phyloP scores from a whole-genome alignment of 2,797 vertebrate species.

The Alfaro cultratus region DNA sequence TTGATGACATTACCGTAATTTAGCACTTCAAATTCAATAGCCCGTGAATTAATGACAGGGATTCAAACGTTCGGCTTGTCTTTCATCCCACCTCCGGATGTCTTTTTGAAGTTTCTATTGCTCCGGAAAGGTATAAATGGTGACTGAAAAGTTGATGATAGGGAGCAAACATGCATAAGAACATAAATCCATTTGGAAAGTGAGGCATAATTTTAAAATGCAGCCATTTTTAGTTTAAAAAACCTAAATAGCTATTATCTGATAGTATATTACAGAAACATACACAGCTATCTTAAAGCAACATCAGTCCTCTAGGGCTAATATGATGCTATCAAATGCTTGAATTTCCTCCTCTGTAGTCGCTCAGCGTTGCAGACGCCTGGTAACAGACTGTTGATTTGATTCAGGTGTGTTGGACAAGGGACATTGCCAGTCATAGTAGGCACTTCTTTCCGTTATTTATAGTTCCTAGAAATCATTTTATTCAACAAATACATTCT shows the following conservation, averaged over 20 bases:
- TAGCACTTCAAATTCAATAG: not conserved
- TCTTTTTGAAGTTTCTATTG: constrained; percentile 47
- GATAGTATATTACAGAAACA: not conserved
- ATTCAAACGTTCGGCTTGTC: constrained; percentile 42
- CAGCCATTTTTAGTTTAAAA: constrained; percentile 15
- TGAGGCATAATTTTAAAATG: constrained; percentile 6
- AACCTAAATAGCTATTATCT: not conserved
- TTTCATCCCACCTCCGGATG: constrained; percentile 54
- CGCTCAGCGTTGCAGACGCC: not conserved
- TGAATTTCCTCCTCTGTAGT: not conserved
- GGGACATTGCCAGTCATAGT: not conserved
- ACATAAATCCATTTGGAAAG: constrained; percentile 25
- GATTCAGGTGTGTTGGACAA: not conserved
- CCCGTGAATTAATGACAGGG: not conserved
- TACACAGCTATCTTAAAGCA: not conserved
- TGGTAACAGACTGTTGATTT: not conserved
- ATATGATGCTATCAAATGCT: too few relatives aligned
- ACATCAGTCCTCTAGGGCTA: too few relatives aligned
- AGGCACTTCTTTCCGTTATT: too few relatives aligned
- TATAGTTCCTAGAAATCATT: too few relatives aligned
- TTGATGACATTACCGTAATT: not conserved
- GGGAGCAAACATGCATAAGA: not conserved
- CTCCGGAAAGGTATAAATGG: constrained; percentile 43
- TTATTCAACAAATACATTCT: too few relatives aligned
- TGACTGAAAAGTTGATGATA: constrained; percentile 8